Conservation (phyloP, 2,888 invertebrate genomes). For the Galeopsomyia nigrocyanea region DNA sequence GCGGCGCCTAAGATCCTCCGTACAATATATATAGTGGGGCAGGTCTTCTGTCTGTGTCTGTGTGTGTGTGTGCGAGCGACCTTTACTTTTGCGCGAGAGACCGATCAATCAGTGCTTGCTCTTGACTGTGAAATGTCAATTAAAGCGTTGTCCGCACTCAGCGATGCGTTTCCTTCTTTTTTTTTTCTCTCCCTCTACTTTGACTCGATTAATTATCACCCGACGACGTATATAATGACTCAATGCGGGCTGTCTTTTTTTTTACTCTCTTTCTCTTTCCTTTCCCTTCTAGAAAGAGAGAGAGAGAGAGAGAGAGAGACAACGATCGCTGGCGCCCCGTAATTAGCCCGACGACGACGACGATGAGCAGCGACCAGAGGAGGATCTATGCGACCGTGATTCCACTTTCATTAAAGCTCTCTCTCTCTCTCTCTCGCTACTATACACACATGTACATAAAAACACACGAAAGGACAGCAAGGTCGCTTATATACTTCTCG, state of each 20-base stretch:
- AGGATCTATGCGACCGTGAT: slow-evolving; percentile 41
- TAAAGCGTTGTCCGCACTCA: slow-evolving; percentile 21
- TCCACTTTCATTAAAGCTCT: slow-evolving; percentile 40
- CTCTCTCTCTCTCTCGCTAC: too few species aligned
- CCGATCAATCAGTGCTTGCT: slow-evolving; percentile 2
- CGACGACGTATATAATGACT: neutral
- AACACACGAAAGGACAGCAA: neutral
- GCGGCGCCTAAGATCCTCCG: slow-evolving; percentile 66
- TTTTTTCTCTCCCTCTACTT: neutral
- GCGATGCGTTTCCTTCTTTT: neutral
- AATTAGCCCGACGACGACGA: too few species aligned
- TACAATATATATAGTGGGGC: slow-evolving; percentile 60
- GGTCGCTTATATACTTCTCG: neutral
- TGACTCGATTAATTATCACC: neutral
- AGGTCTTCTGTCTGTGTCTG: slow-evolving; percentile 66
- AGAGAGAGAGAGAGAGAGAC: neutral
- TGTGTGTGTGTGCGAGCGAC: neutral
- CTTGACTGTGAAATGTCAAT: slow-evolving; percentile 37
- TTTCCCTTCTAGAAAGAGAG: slow-evolving; percentile 29
- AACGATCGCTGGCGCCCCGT: too few species aligned
- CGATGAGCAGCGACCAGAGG: neutral
- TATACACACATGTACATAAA: too few species aligned
- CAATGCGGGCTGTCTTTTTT: neutral
- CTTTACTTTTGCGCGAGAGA: neutral
- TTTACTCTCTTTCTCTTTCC: slow-evolving; percentile 1